Conservation (phyloP, 2,888 invertebrate species). For the Calameuta filiformis region DNA sequence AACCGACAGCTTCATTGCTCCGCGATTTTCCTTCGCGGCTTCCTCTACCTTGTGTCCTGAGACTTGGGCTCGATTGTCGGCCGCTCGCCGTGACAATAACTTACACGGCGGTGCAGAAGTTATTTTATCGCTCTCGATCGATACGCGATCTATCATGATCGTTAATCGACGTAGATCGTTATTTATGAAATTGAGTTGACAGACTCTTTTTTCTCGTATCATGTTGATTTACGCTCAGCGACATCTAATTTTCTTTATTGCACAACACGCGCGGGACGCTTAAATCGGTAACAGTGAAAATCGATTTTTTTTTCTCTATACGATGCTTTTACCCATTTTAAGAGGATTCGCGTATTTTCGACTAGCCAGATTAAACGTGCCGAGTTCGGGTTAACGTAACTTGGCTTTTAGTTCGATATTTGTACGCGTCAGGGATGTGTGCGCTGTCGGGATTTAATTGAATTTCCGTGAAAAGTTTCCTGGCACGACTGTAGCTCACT, state of each 20-base stretch:
- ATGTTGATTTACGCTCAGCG: neutral
- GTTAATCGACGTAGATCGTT: neutral
- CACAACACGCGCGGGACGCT: neutral
- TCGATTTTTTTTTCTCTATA: neutral
- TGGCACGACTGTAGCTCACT: neutral
- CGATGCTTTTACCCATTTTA: neutral
- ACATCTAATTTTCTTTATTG: neutral
- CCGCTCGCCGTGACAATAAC: neutral
- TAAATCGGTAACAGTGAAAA: neutral
- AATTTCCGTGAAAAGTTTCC: neutral
- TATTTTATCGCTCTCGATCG: neutral
- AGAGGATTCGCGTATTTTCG: neutral
- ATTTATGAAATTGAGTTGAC: neutral
- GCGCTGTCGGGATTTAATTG: neutral
- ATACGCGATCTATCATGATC: neutral
- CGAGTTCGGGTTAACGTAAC: neutral
- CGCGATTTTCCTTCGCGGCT: neutral
- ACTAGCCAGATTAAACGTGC: neutral
- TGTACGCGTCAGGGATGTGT: neutral
- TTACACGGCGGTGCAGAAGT: neutral
- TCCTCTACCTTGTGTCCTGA: neutral
- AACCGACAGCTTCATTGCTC: neutral
- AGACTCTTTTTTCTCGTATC: neutral
- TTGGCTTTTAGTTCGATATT: neutral
- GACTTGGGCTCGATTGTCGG: neutral